Evolutionary conservation across 2,797 vertebrate genomes (phyloP).

Genomic region (Spinibarbus caldwelli): DNA sequence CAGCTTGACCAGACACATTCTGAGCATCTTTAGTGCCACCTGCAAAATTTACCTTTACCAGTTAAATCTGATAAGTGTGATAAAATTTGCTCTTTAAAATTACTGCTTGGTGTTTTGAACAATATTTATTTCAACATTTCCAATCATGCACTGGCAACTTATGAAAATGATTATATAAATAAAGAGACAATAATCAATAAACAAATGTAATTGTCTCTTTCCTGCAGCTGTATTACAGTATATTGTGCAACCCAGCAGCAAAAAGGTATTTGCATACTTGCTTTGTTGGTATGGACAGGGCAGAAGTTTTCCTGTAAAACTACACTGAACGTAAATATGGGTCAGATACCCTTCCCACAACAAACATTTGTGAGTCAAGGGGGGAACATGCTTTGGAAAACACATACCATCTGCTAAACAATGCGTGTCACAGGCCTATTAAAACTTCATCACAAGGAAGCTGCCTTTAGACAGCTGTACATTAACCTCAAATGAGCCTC

Average conservation of each 20-base stretch:
- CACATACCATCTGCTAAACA: slow-evolving; percentile 65
- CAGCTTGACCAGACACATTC: too few species aligned
- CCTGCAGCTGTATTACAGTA: background rate
- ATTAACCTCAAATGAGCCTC: slow-evolving; percentile 51
- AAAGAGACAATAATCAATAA: background rate
- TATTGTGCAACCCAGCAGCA: background rate
- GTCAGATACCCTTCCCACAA: slow-evolving; percentile 19
- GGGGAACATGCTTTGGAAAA: slow-evolving; percentile 58
- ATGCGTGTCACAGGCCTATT: slow-evolving; percentile 64
- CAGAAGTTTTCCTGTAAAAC: background rate
- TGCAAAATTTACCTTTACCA: background rate
- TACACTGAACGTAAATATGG: slow-evolving; percentile 36
- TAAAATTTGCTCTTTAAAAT: background rate
- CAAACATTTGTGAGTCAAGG: slow-evolving; percentile 34
- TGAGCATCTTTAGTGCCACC: too few species aligned
- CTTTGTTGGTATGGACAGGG: slow-evolving; percentile 31
- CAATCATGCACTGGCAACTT: background rate
- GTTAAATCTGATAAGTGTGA: background rate
- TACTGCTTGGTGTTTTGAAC: background rate
- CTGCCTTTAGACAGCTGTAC: slow-evolving; percentile 64
- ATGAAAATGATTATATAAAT: too few species aligned
- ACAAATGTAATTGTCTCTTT: background rate
- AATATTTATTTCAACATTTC: background rate
- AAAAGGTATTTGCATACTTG: slow-evolving; percentile 5
- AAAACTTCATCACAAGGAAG: slow-evolving; percentile 74